Percentiles rank a stretch among this genome's conserved stretches.
Conservation (phyloP, 2,797 vertebrate species). For the Epinephelus awoara region DNA sequence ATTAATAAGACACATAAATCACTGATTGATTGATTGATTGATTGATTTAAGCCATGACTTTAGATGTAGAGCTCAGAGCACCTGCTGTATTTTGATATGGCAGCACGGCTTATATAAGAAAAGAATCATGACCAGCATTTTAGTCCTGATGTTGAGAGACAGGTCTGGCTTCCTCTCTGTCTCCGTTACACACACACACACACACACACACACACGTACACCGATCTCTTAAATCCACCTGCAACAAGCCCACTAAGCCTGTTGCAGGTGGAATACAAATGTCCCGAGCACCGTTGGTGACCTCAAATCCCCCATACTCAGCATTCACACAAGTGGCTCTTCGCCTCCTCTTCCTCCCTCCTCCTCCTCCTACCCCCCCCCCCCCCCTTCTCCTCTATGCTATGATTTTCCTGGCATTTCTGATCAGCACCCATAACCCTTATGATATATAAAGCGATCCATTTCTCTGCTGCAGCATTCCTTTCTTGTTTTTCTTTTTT, state of each 20-base stretch:
- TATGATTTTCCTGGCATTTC: constrained; percentile 60
- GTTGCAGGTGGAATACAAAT: constrained; percentile 69
- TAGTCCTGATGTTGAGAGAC: background rate
- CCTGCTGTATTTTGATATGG: background rate
- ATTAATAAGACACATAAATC: too few relatives aligned
- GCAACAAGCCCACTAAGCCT: constrained; percentile 50
- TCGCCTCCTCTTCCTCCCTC: background rate
- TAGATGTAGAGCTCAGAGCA: constrained; percentile 1
- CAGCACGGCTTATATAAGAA: background rate
- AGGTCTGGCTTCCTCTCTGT: background rate
- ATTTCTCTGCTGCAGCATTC: constrained; percentile 53
- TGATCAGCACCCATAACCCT: constrained; percentile 46
- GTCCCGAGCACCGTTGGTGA: constrained; percentile 25
- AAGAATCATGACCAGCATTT: constrained; percentile 18
- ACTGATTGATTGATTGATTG: too few relatives aligned
- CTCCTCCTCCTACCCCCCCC: background rate
- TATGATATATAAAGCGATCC: constrained; percentile 73
- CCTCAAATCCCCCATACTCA: constrained; percentile 65
- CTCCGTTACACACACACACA: constrained; percentile 8
- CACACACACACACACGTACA: constrained; percentile 23
- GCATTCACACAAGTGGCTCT: constrained; percentile 67
- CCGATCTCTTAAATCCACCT: constrained; percentile 61
- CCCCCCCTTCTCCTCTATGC: background rate
- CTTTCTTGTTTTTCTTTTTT: constrained; percentile 28
- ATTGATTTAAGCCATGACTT: background rate